Conservation (phyloP, 2,888 invertebrate species). For the Patella ulyssiponensis region DNA sequence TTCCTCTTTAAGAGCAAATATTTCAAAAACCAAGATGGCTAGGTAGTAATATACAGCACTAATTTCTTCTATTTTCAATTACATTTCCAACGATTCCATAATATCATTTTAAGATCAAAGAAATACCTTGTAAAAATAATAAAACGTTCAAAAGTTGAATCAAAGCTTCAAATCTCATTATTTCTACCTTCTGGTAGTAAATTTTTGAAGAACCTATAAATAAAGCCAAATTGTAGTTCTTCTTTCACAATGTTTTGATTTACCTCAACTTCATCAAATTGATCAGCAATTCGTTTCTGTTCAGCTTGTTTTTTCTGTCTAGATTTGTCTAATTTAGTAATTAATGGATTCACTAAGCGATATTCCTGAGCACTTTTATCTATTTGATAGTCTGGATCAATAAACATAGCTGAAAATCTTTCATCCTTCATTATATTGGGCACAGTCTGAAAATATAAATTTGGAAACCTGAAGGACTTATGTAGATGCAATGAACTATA, state of each 20-base stretch:
- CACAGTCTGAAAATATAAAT: conserved; percentile 34
- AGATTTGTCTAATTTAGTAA: conserved; percentile 84
- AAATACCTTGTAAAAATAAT: no score
- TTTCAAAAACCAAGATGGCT: no score
- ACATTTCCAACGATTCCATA: no score
- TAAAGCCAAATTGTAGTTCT: no score
- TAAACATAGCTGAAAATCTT: conserved; percentile 91
- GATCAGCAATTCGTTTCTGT: conserved; percentile 43
- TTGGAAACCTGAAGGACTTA: background rate
- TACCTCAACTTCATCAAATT: conserved; percentile 59
- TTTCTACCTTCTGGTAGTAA: background rate
- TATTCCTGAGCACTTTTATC: conserved; percentile 90
- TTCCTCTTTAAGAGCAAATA: no score
- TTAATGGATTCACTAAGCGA: conserved; percentile 86
- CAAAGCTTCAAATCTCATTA: background rate
- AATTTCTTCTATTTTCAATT: no score
- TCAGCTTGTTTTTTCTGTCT: conserved; percentile 50
- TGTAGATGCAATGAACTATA: no score
- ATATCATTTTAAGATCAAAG: no score
- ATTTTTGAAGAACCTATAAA: no score
- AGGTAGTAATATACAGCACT: no score
- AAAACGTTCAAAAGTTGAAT: no score
- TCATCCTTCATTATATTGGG: conserved; percentile 85
- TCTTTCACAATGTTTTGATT: background rate
- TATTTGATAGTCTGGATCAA: conserved; percentile 92